Percentiles rank a stretch among this genome's conserved stretches.
Conservation (phyloP, 2,797 vertebrate species). For the Bradypodion pumilum region DNA sequence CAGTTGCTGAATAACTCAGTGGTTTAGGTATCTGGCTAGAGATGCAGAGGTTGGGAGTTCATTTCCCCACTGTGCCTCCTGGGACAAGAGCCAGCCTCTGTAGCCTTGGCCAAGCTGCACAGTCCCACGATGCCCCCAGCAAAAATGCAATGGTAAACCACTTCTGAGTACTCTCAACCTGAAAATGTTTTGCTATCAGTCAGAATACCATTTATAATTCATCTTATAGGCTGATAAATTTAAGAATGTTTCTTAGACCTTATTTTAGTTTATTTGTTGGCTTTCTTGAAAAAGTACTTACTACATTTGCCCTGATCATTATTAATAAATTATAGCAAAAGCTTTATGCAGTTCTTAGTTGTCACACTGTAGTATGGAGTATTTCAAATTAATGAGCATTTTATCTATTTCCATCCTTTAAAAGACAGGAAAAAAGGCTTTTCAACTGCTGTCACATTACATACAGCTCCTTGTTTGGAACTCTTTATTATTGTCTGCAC, state of each 20-base stretch:
- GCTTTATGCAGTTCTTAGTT: slow-evolving; percentile 6
- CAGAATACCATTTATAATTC: too few species aligned
- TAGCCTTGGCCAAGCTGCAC: too few species aligned
- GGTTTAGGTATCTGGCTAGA: too few species aligned
- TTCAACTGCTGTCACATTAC: background rate
- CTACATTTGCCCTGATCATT: background rate
- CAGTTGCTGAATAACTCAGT: too few species aligned
- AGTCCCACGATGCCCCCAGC: too few species aligned
- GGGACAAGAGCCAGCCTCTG: too few species aligned
- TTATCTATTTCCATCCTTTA: background rate
- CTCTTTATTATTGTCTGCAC: background rate
- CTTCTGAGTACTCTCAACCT: too few species aligned
- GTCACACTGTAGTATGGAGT: background rate
- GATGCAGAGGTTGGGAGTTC: too few species aligned
- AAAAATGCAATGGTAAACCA: too few species aligned
- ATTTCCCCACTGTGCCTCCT: too few species aligned
- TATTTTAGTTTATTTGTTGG: background rate
- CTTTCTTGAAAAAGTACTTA: background rate
- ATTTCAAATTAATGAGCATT: background rate
- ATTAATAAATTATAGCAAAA: slow-evolving; percentile 29
- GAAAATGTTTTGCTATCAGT: too few species aligned
- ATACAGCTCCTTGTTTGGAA: background rate
- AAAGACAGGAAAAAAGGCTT: background rate
- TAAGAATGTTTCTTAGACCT: background rate
- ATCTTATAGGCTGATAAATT: background rate